Evolutionary conservation across 2,888 invertebrate species (phyloP), one percentile per base, ranked within the genome.

Genomic region (Lasioglossum malachurum): DNA sequence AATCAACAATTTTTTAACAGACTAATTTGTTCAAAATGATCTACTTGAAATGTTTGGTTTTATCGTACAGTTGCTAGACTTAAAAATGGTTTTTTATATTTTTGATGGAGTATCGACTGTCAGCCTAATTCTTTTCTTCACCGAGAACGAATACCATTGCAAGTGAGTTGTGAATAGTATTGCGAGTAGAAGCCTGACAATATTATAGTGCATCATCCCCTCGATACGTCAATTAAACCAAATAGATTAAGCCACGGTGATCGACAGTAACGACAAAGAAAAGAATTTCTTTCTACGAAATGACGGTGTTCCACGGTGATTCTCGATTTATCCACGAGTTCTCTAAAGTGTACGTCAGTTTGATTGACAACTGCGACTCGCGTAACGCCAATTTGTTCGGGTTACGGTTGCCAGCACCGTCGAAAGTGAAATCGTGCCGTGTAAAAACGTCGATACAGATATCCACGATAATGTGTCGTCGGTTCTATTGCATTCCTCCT

Each of bases 391-490:
- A 91, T 90, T 91, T 89, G 91, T 88, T 89, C 90, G 87, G 88
- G 89, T 86, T 91, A 91, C 90, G 90, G 83, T 90, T 78, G 82
- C 88, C 71, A 80, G 78, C 87, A 79, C 64, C 82, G 89, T 78
- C 80, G 91, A 91, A 92, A 92, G 91, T 92, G 92, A 92, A 92
- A 91, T 88, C 89, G 90, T 67, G 10, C 57, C 64, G 46, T 78
- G 87, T 74, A 92, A 92, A 89, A 91, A 89, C 84, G 27, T 53
- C 78, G 80, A 69, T 83, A 81, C 75, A 82, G 82, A 87, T 89
- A 84, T 74, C 80, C 75, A 49, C 53, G 82, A 77, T 80, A 89
- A 89, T 80, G 83, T 83, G 79, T 86, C 86, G 76, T 31, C 82
- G 27, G 72, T 74, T 84, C 76, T 64, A 64, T 82, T 78, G 73